Evolutionary conservation across 1,140 invertebrate genomes (phyloP), one percentile per base, ranked within the genome.

Genomic region (Papilio helenus): DNA sequence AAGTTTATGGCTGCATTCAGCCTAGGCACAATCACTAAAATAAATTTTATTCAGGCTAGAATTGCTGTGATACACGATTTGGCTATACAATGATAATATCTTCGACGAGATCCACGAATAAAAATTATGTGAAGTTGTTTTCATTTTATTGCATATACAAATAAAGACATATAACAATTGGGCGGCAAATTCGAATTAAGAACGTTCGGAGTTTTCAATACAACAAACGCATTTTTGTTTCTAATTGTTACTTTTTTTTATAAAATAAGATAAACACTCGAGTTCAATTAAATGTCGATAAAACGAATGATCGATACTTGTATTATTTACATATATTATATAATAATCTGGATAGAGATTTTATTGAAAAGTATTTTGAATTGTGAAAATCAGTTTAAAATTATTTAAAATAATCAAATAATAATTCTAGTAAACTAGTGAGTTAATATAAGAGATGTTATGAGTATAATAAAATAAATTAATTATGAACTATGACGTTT

Each of bases 31-130:
- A 89, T 91, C 89, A 91, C 90, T 89, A 90, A 87, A 92, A 90
- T 92, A 90, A 83, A 92, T 88, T 92, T 90, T 89, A 93, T 90
- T 90, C 91, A 94, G 86, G 93, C 93, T 94, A 94, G 92, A 93
- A 91, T 93, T 92, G 89, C 93, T 94, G 93, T 94, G 93, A 94
- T 93, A 94, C 91, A 92, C 87, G 85, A 90, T 93, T 93, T 93
- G 93, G 91, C 92, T 93, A 93, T 92, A 90, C 90, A 85, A 85
- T 89, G 89, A 89, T 88, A 78, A 84, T 85, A 83, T 86, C 86
- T 87, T 86, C 14, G 26, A 29, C 61, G 61, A 68, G 18, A 12
- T 79, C 85, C 84, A 85, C 83, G 76, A 82, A 80, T 84, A 82
- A 83, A 74, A 84, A 81, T 79, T 18, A n/a, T 16, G 23, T 29